Conservation (phyloP, 1,140 invertebrate genomes). For the Penaeus vannamei region DNA sequence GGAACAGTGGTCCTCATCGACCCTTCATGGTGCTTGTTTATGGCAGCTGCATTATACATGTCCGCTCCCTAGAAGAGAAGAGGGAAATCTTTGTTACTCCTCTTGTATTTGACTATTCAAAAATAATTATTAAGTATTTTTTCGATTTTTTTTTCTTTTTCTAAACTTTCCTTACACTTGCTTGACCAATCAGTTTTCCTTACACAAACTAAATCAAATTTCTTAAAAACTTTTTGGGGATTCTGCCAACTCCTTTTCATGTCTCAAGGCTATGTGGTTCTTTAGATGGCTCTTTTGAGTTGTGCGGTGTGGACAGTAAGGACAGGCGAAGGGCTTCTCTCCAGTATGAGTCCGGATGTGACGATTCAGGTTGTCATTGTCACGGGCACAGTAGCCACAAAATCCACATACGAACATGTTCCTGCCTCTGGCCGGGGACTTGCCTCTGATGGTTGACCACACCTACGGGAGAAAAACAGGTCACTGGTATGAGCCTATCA, state of each 20-base stretch:
- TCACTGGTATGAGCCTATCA: conserved; percentile 61
- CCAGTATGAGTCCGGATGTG: conserved; percentile 62
- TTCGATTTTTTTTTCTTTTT: too few relatives aligned
- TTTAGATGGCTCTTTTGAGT: conserved; percentile 63
- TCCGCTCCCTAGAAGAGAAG: conserved; percentile 63
- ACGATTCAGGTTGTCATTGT: conserved; percentile 64
- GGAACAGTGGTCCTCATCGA: conserved; percentile 48
- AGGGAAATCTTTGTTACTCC: conserved; percentile 59
- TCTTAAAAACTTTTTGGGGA: conserved; percentile 42
- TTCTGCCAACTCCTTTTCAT: conserved; percentile 56
- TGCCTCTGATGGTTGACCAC: conserved; percentile 62
- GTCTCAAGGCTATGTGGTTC: conserved; percentile 57
- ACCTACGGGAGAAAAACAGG: conserved; percentile 62
- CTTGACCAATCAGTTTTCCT: neutral
- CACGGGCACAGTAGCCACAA: conserved; percentile 63
- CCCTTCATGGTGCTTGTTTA: conserved; percentile 57
- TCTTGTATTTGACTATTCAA: conserved; percentile 37
- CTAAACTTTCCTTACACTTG: too few relatives aligned
- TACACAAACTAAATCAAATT: neutral
- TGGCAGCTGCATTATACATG: conserved; percentile 48
- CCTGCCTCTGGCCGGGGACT: conserved; percentile 60
- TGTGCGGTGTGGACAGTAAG: conserved; percentile 59
- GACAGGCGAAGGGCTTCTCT: conserved; percentile 63
- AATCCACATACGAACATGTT: conserved; percentile 63
- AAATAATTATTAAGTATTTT: too few relatives aligned